Percentiles rank a stretch among this genome's conserved stretches.
Evolutionary conservation across 2,888 invertebrate genomes (phyloP).

Genomic region (Eupithecia vulgata): DNA sequence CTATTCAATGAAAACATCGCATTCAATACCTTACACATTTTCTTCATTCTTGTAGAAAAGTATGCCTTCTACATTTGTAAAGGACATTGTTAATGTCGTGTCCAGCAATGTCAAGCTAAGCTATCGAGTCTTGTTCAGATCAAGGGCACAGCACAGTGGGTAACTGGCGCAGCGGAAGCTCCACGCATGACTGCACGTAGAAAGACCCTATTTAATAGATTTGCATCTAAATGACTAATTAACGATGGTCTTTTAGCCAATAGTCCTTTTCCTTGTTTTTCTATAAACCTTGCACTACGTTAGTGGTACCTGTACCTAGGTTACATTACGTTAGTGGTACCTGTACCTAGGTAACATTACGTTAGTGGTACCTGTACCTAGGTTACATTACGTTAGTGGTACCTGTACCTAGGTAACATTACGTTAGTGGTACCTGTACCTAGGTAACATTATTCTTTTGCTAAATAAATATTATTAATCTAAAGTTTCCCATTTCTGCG

Average conservation of each 20-base stretch:
- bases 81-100: background rate
- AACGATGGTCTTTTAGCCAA: slow-evolving; percentile 34
- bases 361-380: too few relatives aligned
- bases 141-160: slow-evolving; percentile 14
- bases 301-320: too few relatives aligned
- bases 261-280: slow-evolving; percentile 30
- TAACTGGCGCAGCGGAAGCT: slow-evolving; percentile 21
- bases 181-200: slow-evolving; percentile 26
- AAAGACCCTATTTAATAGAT: slow-evolving; percentile 38
- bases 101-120: slow-evolving; percentile 9
- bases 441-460: too few relatives aligned
- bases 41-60: background rate
- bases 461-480: too few relatives aligned
- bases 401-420: too few relatives aligned
- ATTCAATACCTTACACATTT: background rate
- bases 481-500: too few relatives aligned
- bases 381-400: background rate
- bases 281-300: slow-evolving; percentile 13
- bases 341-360: too few relatives aligned
- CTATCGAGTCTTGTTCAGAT: slow-evolving; percentile 8
- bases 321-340: background rate
- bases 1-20: background rate
- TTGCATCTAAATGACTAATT: slow-evolving; percentile 43
- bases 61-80: background rate
- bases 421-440: too few relatives aligned